A percentile compares a stretch with the other conserved stretches of the same genome.
Conservation (phyloP, 2,888 invertebrate species). For the Prenolepis imparis region DNA sequence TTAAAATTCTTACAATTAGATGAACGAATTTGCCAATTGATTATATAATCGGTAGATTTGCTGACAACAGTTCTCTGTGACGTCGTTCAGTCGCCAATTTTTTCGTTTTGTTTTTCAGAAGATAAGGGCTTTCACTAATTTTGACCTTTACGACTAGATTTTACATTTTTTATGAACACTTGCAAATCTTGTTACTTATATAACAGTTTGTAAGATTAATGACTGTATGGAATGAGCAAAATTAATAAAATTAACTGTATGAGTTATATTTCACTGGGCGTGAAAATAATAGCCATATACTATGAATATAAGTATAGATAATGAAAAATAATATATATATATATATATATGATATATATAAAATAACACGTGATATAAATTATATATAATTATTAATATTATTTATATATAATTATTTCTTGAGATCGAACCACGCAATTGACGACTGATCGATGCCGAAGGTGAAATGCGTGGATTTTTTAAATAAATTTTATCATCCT, state of each 20-base stretch:
- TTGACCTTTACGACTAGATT: not conserved
- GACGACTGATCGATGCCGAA: constrained; percentile 8
- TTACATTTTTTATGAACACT: not conserved
- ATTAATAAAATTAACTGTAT: not conserved
- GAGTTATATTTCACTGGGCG: not conserved
- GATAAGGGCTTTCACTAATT: not conserved
- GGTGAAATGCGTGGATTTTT: not conserved
- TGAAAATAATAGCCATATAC: not conserved
- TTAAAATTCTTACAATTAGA: not conserved
- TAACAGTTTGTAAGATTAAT: not conserved
- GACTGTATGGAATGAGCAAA: not conserved
- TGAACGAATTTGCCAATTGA: not conserved
- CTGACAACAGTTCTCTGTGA: not conserved
- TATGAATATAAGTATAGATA: not conserved
- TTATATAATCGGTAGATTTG: not conserved
- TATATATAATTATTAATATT: not conserved
- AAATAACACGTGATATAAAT: not conserved
- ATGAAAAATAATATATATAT: not conserved
- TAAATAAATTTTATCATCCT: not conserved
- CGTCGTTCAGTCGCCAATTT: not conserved
- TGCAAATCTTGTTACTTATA: not conserved
- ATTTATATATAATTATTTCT: not conserved
- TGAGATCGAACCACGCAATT: constrained; percentile 33
- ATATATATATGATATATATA: not conserved
- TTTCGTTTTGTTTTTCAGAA: not conserved